These are phyloP conservation scores for Dryoscopus gambensis DNA, from an alignment of 2,113 vertebrate species.

Conservation along the genomic window DNA sequence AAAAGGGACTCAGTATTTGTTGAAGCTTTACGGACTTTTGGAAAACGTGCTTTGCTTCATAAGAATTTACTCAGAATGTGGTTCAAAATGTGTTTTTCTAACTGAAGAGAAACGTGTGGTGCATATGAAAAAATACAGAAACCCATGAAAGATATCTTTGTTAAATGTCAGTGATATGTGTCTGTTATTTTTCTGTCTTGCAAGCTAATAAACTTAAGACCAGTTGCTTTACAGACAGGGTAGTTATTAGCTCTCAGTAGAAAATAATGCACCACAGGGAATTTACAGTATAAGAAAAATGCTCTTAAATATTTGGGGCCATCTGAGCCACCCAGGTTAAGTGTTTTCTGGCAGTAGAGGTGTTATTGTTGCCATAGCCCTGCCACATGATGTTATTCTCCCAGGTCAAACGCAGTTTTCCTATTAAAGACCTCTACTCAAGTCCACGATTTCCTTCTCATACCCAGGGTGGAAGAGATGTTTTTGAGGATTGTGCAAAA, in stretches of 20 bases:
- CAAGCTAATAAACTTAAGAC: slow-evolving; percentile 62
- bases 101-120: slow-evolving; percentile 27
- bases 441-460: not conserved
- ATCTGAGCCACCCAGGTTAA: slow-evolving; percentile 57
- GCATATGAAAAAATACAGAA: slow-evolving; percentile 34
- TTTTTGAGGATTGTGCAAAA: not conserved
- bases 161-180: slow-evolving; percentile 56
- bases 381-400: slow-evolving; percentile 56
- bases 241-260: slow-evolving; percentile 39
- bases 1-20: slow-evolving; percentile 11
- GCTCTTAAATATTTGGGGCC: slow-evolving; percentile 52
- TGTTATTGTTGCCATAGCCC: slow-evolving; percentile 59
- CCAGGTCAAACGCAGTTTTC: slow-evolving; percentile 17
- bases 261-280: slow-evolving; percentile 60
- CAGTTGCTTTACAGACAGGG: slow-evolving; percentile 55
- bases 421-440: slow-evolving; percentile 7
- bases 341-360: slow-evolving; percentile 58
- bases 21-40: slow-evolving; percentile 4
- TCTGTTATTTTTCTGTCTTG: slow-evolving; percentile 63
- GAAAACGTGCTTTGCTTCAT: slow-evolving; percentile 9
- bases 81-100: slow-evolving; percentile 44
- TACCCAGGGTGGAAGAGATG: not conserved
- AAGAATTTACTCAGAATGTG: slow-evolving; percentile 20
- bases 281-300: slow-evolving; percentile 40
- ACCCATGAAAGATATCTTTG: slow-evolving; percentile 62